Percentiles rank a stretch among this genome's conserved stretches.
Conservation (phyloP, 2,113 vertebrate species). For the Rhea americana region DNA sequence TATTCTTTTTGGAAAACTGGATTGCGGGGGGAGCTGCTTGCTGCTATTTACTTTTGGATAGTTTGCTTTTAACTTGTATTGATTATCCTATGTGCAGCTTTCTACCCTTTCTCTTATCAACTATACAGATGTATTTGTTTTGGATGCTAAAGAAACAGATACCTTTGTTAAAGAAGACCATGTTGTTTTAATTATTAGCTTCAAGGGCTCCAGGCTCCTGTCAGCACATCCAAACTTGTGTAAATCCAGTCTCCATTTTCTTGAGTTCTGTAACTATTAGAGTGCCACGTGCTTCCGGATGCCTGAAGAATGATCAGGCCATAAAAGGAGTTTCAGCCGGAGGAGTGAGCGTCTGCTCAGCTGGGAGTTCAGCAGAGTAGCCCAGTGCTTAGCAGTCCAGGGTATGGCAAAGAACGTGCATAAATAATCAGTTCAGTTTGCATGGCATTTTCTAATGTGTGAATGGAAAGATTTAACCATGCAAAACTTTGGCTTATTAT, state of each 20-base stretch:
- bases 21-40: neutral
- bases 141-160: neutral
- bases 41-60: neutral
- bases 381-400: neutral
- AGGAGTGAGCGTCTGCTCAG: neutral
- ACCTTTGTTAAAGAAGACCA: neutral
- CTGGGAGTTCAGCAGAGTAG: neutral
- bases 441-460: neutral
- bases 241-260: slow-evolving; percentile 5
- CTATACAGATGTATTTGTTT: neutral
- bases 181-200: slow-evolving; percentile 10
- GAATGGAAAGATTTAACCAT: slow-evolving; percentile 4
- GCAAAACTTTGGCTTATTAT: neutral
- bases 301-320: slow-evolving; percentile 3
- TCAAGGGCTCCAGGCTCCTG: neutral
- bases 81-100: neutral
- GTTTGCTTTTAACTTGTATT: neutral
- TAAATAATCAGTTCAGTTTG: neutral
- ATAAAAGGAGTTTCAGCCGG: neutral
- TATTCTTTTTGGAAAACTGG: neutral
- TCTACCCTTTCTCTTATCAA: neutral
- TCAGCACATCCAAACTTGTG: slow-evolving; percentile 2
- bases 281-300: neutral
- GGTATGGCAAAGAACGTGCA: neutral
- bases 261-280: neutral